Base-by-base conservation (phyloP, 2,797 vertebrate genomes). In the Girardinus metallicus region DNA sequence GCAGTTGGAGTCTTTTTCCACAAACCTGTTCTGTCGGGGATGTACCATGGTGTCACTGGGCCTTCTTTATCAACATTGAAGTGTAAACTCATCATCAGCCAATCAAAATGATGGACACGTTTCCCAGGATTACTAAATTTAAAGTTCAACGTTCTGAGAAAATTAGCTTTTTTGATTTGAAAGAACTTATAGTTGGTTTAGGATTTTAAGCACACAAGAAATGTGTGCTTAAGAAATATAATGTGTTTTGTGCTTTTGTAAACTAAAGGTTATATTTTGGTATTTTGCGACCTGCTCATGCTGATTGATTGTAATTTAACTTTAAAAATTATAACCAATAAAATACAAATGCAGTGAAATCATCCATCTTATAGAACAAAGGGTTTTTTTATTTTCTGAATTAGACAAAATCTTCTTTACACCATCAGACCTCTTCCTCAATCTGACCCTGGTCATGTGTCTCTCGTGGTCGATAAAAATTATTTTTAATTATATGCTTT, bases 1-100 rank as follows among this genome's bases (percentile, higher is more conserved):
- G 85, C 80, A 77, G 60, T 44, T 44, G 73, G 74, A 79, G 75
- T 79, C 73, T 51, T 43, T 75, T 75, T 36, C 44, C 15, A 39
- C 53, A 47, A 76, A 83, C 72, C 76, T 76, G 55, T 44, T n/a
- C 71, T 39, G 12, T 86, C 43, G 5, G 44, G 74, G 64, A 1
- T 8, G 31, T 74, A 79, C 57, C 21, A 26, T 31, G 68, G 51
- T 62, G 55, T 80, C 49, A 79, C 82, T 26, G 34, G 46, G 34
- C 39, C 0, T 36, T 49, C 36, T 81, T 78, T 74, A 53, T 76
- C 80, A 64, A 51, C 66, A 47, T 51, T 68, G 76, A 51, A 76
- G 57, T 81, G 53, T 49, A 47, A 80, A 71, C 29, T 60, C n/a
- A 29, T 62, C 60, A 34, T 34, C 31, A 16, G 2, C 5, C 31